Conservation (phyloP, 1,140 invertebrate genomes). For the Aphelenchoides avenae region DNA sequence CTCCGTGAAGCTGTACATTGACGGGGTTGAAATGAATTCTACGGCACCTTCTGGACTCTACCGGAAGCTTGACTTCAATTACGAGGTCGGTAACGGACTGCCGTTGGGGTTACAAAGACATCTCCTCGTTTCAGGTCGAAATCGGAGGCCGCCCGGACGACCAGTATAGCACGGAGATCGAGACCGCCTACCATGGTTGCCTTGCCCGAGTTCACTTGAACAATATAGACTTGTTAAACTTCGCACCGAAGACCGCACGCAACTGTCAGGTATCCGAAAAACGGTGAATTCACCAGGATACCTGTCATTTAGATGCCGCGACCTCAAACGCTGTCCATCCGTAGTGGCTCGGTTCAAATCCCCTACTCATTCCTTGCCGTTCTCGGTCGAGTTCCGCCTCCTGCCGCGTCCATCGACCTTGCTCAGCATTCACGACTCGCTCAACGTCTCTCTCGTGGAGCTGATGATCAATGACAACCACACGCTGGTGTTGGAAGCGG, state of each 20-base stretch:
- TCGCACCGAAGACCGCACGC: constrained; percentile 30
- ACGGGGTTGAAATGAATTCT: constrained; percentile 48
- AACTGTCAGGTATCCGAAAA: constrained; percentile 31
- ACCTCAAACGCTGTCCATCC: constrained; percentile 52
- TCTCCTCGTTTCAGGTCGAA: constrained; percentile 40
- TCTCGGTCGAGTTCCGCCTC: constrained; percentile 53
- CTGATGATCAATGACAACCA: constrained; percentile 29
- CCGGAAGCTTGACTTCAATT: constrained; percentile 53
- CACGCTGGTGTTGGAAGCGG: constrained; percentile 30
- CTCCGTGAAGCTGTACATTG: constrained; percentile 52
- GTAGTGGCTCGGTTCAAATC: constrained; percentile 36
- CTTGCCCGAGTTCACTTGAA: constrained; percentile 50
- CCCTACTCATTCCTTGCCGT: constrained; percentile 58
- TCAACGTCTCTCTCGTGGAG: constrained; percentile 22
- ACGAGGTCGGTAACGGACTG: constrained; percentile 27
- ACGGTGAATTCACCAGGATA: background rate
- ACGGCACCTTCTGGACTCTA: constrained; percentile 53
- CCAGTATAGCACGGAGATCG: constrained; percentile 49
- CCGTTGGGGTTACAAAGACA: background rate
- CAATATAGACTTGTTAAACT: constrained; percentile 45
- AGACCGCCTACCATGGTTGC: constrained; percentile 51
- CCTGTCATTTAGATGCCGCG: constrained; percentile 26
- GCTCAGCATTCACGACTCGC: constrained; percentile 16
- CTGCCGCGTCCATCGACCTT: constrained; percentile 32
- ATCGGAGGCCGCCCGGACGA: constrained; percentile 53